These are phyloP conservation scores for Eleutherodactylus coqui DNA, from an alignment of 2,797 vertebrate species.

Conservation along the genomic window DNA sequence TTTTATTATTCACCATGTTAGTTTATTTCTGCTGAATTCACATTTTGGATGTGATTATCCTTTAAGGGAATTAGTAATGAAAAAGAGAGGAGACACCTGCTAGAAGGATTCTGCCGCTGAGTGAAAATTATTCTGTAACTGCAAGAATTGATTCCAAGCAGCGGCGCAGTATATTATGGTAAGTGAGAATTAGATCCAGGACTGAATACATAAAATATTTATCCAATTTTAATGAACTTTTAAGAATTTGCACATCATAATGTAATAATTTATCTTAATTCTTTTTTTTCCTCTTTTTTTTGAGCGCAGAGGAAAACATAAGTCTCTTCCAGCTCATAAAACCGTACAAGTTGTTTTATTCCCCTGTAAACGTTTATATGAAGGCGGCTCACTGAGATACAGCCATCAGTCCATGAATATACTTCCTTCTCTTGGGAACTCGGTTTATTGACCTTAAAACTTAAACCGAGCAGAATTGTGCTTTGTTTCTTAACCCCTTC, in stretches of 20 bases:
- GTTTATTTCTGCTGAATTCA: slow-evolving; percentile 37
- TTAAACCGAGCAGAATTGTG: background rate
- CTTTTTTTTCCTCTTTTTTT: slow-evolving; percentile 25
- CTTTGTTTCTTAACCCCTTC: background rate
- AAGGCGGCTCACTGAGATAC: background rate
- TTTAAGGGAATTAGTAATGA: slow-evolving; percentile 34
- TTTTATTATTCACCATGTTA: slow-evolving; percentile 9
- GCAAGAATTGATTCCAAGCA: slow-evolving; percentile 45
- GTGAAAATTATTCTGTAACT: slow-evolving; percentile 29
- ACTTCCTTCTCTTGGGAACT: background rate
- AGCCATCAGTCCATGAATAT: slow-evolving; percentile 13
- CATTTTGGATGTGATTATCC: slow-evolving; percentile 28
- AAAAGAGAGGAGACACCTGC: slow-evolving; percentile 38
- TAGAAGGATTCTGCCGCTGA: slow-evolving; percentile 19
- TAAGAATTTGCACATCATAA: slow-evolving; percentile 34
- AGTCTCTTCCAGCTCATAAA: slow-evolving; percentile 32
- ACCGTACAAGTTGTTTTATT: slow-evolving; percentile 21
- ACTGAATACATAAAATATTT: slow-evolving; percentile 47
- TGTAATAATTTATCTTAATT: slow-evolving; percentile 43
- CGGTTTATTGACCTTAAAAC: background rate
- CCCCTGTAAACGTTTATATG: slow-evolving; percentile 14
- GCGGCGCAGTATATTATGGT: slow-evolving; percentile 31
- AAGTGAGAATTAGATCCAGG: slow-evolving; percentile 33
- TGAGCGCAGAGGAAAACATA: slow-evolving; percentile 5
- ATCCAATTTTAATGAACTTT: slow-evolving; percentile 52